phyloP scores from a whole-genome alignment of 2,888 invertebrate species.

The Eudemis profundana region DNA sequence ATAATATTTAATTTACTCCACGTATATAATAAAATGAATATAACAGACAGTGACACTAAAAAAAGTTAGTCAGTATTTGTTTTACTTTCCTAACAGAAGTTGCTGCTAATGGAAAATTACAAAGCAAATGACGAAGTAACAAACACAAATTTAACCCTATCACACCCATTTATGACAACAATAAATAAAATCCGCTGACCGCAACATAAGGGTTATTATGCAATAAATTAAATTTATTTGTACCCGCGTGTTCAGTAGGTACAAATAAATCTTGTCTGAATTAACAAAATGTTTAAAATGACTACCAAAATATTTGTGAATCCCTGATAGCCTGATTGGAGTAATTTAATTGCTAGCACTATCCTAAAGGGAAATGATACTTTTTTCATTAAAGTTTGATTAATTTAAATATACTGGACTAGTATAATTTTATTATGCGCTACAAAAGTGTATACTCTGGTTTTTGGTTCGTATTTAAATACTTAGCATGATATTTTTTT shows the following conservation, averaged over 20 bases:
- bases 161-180: slow-evolving; percentile 31
- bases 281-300: slow-evolving; percentile 29
- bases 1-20: too few species aligned
- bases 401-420: too few species aligned
- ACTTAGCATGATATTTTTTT: too few species aligned
- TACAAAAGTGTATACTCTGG: too few species aligned
- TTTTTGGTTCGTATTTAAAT: too few species aligned
- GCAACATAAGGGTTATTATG: slow-evolving; percentile 39
- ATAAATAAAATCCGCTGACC: slow-evolving; percentile 37
- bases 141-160: slow-evolving; percentile 9
- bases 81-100: background rate
- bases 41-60: too few species aligned
- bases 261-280: slow-evolving; percentile 33
- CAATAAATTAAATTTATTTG: slow-evolving; percentile 34
- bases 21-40: too few species aligned
- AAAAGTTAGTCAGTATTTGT: background rate
- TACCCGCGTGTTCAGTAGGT: slow-evolving; percentile 18
- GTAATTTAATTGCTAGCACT: background rate
- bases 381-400: too few species aligned
- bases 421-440: too few species aligned
- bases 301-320: slow-evolving; percentile 3
- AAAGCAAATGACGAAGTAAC: background rate
- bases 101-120: background rate
- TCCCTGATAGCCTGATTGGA: background rate
- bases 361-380: background rate